Evolutionary conservation across 2,113 vertebrate genomes (phyloP).

Genomic region (Semnornis frantzii): DNA sequence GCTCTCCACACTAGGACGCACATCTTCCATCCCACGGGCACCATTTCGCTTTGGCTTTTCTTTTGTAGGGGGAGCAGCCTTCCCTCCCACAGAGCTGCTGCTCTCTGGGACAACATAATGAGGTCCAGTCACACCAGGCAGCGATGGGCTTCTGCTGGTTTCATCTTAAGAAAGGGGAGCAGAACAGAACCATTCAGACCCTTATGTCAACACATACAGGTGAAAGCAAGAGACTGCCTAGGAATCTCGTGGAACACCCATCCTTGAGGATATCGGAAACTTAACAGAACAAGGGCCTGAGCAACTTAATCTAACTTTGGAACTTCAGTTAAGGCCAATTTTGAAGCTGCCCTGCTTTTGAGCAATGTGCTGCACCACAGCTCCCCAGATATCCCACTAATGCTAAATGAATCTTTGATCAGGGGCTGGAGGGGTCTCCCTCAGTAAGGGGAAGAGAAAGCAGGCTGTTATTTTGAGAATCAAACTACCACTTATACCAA

Average conservation of each 20-base stretch:
- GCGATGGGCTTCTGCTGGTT: constrained; percentile 55
- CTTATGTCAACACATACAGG: neutral
- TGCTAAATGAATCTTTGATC: neutral
- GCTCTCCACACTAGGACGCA: constrained; percentile 91
- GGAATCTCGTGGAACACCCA: neutral
- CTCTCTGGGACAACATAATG: constrained; percentile 85
- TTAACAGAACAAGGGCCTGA: neutral
- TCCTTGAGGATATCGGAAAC: neutral
- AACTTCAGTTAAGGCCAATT: neutral
- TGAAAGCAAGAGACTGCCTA: neutral
- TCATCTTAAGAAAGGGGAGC: constrained; percentile 71
- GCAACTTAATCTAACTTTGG: neutral
- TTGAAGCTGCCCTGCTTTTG: neutral
- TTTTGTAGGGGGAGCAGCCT: constrained; percentile 76
- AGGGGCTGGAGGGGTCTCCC: neutral
- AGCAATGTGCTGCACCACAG: neutral
- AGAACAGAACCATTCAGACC: neutral
- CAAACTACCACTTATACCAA: neutral
- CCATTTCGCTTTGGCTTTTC: constrained; percentile 91
- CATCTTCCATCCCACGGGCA: constrained; percentile 82
- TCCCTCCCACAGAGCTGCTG: constrained; percentile 77
- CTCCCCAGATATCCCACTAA: neutral
- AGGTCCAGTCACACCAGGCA: constrained; percentile 62
- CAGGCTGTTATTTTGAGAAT: neutral
- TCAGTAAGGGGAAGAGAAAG: neutral